These are phyloP conservation scores for Lasioglossum zephyrum DNA, from an alignment of 2,888 invertebrate genomes.

Conservation along the genomic window DNA sequence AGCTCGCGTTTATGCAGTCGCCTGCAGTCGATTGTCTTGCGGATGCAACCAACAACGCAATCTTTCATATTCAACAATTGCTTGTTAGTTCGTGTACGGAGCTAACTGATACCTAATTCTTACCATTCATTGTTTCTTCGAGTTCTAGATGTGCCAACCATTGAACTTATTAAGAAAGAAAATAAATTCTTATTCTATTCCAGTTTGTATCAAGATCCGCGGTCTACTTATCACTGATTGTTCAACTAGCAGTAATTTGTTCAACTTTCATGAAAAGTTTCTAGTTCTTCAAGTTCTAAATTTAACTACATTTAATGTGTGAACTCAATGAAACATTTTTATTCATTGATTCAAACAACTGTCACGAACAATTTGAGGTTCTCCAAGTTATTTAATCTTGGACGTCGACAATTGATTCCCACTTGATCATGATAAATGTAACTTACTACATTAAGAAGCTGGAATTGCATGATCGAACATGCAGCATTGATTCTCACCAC, in stretches of 20 bases:
- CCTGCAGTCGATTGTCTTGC: constrained; percentile 50
- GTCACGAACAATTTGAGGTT: background rate
- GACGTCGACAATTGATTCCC: background rate
- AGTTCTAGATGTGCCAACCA: background rate
- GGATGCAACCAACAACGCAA: constrained; percentile 64
- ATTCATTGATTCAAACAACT: too few species aligned
- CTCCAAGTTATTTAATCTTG: background rate
- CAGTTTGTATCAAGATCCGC: background rate
- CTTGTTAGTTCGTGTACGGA: background rate
- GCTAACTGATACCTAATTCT: background rate
- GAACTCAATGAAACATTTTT: background rate
- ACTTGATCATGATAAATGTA: background rate
- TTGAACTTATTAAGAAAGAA: background rate
- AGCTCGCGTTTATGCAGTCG: constrained; percentile 62
- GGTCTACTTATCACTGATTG: background rate
- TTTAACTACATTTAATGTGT: background rate
- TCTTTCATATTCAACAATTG: constrained; percentile 51
- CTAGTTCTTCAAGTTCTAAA: background rate
- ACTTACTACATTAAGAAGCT: background rate
- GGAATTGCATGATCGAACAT: background rate
- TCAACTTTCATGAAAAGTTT: too few species aligned
- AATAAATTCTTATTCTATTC: background rate
- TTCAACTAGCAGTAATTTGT: background rate
- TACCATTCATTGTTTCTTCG: background rate
- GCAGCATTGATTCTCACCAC: background rate